Evolutionary conservation across 2,113 vertebrate genomes (phyloP), one percentile per base, ranked within the genome.

Genomic region (Thamnaconus septentrionalis): DNA sequence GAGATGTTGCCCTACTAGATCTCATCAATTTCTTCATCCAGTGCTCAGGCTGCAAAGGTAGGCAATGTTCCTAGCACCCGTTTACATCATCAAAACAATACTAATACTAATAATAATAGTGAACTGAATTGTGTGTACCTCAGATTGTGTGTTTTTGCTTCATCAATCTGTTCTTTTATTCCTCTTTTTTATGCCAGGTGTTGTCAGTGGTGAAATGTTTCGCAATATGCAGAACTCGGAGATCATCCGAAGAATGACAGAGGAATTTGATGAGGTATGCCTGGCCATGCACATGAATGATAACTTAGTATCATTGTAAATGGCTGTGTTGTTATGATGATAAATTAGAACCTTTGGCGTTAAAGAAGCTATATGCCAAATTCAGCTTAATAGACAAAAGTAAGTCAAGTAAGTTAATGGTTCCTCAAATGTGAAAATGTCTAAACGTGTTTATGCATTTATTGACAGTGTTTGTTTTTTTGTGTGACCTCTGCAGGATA

Each of bases 1-100:
- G 95, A 88, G 97, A 99, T 91, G 92, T 94, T 82, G 96, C 97
- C 51, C 93, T 99, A 65, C 93, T 99, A 90, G 97, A 99, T 89
- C 96, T 98, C 84, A 98, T 99, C 88, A 99, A 99, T 88, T 99
- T 99, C 90, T 99, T 99, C 85, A 99, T 99, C 90, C 97, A 99
- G 91, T 99, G 97, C 89, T 98, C 97, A 63, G 97, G 97, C 83
- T 99, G 97, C 84, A 98, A 98, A 99, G 97, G 97, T 98, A 90
- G 83, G 89, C 73, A 65, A 51, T 50, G 5, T 31, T 31, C 18
- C 18, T 31, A 1, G 18, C 18, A 6, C 12, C 7, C 5, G 40
- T 53, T 31, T 10, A 39, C 31, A 45, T n/a, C n/a, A n/a, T n/a
- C n/a, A n/a, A n/a, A n/a, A n/a, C n/a, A n/a, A n/a, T n/a, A n/a